phyloP scores from a whole-genome alignment of 2,888 invertebrate species.

The Corbicula japonica region DNA sequence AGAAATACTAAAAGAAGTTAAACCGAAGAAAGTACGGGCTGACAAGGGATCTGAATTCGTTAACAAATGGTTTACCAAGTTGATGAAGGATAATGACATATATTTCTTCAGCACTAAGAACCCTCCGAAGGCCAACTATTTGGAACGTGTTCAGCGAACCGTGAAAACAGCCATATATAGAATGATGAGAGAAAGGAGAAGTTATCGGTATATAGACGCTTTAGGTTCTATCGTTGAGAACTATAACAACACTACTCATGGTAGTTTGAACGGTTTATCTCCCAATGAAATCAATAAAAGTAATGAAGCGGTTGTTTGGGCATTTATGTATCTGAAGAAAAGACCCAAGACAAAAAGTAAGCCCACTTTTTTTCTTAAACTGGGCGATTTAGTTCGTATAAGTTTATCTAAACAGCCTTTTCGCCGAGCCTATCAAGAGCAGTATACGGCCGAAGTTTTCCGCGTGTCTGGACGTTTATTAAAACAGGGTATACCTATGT shows the following conservation, averaged over 20 bases:
- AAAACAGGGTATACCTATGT: slow-evolving; percentile 47
- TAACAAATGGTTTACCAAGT: slow-evolving; percentile 30
- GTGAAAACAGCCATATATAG: too few relatives aligned
- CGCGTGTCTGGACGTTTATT: slow-evolving; percentile 27
- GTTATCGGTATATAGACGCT: slow-evolving; percentile 8
- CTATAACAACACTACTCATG: too few relatives aligned
- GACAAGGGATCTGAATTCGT: slow-evolving; percentile 48
- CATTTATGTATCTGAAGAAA: too few relatives aligned
- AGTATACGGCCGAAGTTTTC: slow-evolving; percentile 56
- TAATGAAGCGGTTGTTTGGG: too few relatives aligned
- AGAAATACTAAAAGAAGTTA: slow-evolving; percentile 29
- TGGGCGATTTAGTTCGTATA: slow-evolving; percentile 48
- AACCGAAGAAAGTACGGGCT: slow-evolving; percentile 35
- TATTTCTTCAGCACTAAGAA: slow-evolving; percentile 20
- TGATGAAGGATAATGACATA: slow-evolving; percentile 19
- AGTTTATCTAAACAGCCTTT: slow-evolving; percentile 55
- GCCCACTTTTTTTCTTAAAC: too few relatives aligned
- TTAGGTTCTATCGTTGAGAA: too few relatives aligned
- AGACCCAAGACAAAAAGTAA: too few relatives aligned
- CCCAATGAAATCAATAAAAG: too few relatives aligned
- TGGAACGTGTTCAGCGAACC: slow-evolving; percentile 27
- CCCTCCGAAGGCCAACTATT: slow-evolving; percentile 16
- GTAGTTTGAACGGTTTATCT: too few relatives aligned
- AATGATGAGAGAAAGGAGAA: slow-evolving; percentile 19
- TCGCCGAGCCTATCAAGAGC: slow-evolving; percentile 57